Percentiles rank a stretch among this genome's conserved stretches.
Conservation (phyloP, 2,888 invertebrate genomes). For the Desoria tigrina region DNA sequence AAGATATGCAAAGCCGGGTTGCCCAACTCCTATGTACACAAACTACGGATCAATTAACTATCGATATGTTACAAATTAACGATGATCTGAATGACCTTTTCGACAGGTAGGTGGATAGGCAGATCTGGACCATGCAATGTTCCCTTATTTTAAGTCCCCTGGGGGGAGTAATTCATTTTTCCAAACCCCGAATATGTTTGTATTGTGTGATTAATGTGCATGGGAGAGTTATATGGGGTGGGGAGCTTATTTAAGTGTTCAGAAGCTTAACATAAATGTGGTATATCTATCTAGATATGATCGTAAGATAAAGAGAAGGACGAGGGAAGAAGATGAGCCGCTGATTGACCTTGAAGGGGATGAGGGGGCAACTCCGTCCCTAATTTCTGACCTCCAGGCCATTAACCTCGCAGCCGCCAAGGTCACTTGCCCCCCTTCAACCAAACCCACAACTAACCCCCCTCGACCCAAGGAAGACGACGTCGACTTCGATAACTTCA, state of each 20-base stretch:
- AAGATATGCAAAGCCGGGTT: constrained; percentile 90
- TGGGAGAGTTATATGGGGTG: too few relatives aligned
- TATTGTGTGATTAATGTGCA: too few relatives aligned
- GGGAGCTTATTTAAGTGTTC: too few relatives aligned
- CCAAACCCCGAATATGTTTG: too few relatives aligned
- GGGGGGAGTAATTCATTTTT: too few relatives aligned
- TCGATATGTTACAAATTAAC: constrained; percentile 87
- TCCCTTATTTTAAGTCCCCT: too few relatives aligned
- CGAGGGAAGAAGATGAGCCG: constrained; percentile 67
- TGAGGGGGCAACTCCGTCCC: constrained; percentile 53
- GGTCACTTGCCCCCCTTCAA: too few relatives aligned
- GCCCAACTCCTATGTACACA: constrained; percentile 89
- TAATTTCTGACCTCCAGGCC: constrained; percentile 38
- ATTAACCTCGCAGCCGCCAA: constrained; percentile 13
- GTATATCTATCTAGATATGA: too few relatives aligned
- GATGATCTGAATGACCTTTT: constrained; percentile 96
- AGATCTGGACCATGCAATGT: neutral
- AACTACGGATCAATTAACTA: constrained; percentile 86
- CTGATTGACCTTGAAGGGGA: constrained; percentile 76
- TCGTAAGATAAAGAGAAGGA: constrained; percentile 64
- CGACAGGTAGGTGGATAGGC: constrained; percentile 64
- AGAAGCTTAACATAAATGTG: too few relatives aligned
- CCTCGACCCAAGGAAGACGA: neutral
- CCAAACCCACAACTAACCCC: too few relatives aligned
- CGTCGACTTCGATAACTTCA: constrained; percentile 10